phyloP scores from a whole-genome alignment of 1,140 invertebrate genomes.

The Stegodyphus mimosarum region DNA sequence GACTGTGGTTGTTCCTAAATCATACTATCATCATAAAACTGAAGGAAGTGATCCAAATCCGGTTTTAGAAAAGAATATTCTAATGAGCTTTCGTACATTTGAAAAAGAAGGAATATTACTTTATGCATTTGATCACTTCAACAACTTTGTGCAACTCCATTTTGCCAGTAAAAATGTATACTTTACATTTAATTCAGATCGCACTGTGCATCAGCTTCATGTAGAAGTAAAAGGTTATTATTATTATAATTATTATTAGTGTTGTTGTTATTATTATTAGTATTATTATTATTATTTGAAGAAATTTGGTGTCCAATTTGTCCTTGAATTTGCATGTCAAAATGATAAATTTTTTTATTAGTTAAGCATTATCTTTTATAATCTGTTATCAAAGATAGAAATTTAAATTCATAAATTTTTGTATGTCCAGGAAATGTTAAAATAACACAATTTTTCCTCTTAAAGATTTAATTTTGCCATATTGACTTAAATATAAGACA shows the following conservation, averaged over 20 bases:
- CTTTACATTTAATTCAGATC: slow-evolving; percentile 84
- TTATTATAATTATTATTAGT: slow-evolving; percentile 7
- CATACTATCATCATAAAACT: slow-evolving; percentile 81
- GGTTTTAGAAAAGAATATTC: slow-evolving; percentile 79
- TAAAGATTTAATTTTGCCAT: too few relatives aligned
- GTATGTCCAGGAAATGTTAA: too few relatives aligned
- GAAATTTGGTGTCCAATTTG: too few relatives aligned
- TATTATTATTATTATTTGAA: too few relatives aligned
- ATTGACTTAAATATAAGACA: too few relatives aligned
- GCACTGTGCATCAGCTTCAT: slow-evolving; percentile 82
- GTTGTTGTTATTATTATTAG: too few relatives aligned
- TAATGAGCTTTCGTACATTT: slow-evolving; percentile 89
- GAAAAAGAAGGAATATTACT: slow-evolving; percentile 82
- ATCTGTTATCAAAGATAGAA: too few relatives aligned
- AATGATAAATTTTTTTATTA: too few relatives aligned
- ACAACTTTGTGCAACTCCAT: slow-evolving; percentile 93
- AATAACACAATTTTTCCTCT: too few relatives aligned
- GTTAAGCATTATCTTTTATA: too few relatives aligned
- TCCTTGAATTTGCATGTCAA: too few relatives aligned
- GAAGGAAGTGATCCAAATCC: slow-evolving; percentile 73
- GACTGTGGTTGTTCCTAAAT: slow-evolving; percentile 84
- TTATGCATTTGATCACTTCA: slow-evolving; percentile 91
- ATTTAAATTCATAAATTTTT: too few relatives aligned
- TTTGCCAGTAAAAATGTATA: slow-evolving; percentile 80
- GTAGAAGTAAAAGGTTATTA: slow-evolving; percentile 75